Percentiles rank a stretch among this genome's conserved stretches.
phyloP scores from a whole-genome alignment of 1,140 invertebrate species.

The Aleiodes sp. region DNA sequence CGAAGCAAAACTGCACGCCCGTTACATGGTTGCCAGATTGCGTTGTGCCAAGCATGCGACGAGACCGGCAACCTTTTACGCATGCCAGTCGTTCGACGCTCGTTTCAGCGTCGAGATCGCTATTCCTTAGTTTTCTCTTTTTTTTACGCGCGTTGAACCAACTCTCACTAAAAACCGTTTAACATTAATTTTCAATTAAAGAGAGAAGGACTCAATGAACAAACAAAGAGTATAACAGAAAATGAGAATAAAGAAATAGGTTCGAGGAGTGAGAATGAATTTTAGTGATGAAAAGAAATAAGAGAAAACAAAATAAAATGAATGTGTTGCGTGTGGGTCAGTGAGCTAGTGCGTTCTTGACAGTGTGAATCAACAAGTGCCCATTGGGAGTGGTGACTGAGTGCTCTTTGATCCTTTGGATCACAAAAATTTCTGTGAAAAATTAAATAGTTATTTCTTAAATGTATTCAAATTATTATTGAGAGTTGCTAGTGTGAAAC shows the following conservation, averaged over 20 bases:
- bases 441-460: neutral
- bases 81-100: slow-evolving; percentile 28
- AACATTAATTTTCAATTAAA: no score
- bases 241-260: no score
- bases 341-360: slow-evolving; percentile 24
- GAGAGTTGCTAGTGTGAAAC: slow-evolving; percentile 4
- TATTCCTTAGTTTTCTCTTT: slow-evolving; percentile 8
- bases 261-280: no score
- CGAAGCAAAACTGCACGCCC: neutral
- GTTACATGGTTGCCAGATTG: neutral
- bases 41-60: neutral
- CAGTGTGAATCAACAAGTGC: slow-evolving; percentile 36
- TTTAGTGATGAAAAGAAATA: no score
- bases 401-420: neutral
- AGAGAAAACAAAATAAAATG: neutral
- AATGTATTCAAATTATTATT: neutral
- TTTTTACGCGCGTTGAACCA: neutral
- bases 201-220: no score
- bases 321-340: slow-evolving; percentile 8
- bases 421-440: neutral
- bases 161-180: neutral
- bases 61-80: slow-evolving; percentile 5
- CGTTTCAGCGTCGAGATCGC: slow-evolving; percentile 23
- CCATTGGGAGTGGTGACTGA: neutral
- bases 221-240: neutral